phyloP scores from a whole-genome alignment of 2,888 invertebrate genomes.

The Notocelia uddmanniana region DNA sequence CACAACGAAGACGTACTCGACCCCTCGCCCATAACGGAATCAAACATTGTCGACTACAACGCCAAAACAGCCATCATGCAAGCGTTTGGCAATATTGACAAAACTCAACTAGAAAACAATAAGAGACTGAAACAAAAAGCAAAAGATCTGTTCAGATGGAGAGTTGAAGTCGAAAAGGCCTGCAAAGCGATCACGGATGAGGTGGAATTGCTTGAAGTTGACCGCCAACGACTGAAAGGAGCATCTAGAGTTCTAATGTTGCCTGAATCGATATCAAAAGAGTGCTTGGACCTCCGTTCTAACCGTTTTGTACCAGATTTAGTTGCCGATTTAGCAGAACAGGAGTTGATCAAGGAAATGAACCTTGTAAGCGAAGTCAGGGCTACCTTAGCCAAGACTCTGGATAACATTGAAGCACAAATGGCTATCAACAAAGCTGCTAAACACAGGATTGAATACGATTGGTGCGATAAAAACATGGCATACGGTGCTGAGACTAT shows the following conservation, averaged over 20 bases:
- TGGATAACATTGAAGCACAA: conserved; percentile 89
- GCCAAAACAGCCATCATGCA: conserved; percentile 88
- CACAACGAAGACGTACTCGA: conserved; percentile 85
- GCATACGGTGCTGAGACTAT: conserved; percentile 91
- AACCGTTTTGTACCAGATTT: conserved; percentile 90
- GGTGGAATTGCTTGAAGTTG: conserved; percentile 88
- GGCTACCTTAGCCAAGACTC: conserved; percentile 86
- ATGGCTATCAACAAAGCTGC: conserved; percentile 91
- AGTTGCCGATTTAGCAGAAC: conserved; percentile 91
- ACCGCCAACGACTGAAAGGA: conserved; percentile 88
- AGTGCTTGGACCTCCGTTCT: conserved; percentile 90
- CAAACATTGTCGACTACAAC: conserved; percentile 86
- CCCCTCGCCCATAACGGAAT: conserved; percentile 79
- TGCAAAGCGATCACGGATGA: conserved; percentile 89
- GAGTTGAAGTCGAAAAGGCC: conserved; percentile 89
- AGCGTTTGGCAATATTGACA: conserved; percentile 88
- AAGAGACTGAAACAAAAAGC: conserved; percentile 88
- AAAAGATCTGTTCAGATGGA: conserved; percentile 90
- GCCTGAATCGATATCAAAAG: conserved; percentile 91
- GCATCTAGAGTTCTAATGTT: conserved; percentile 88
- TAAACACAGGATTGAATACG: conserved; percentile 93
- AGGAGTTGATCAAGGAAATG: conserved; percentile 91
- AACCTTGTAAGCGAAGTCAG: conserved; percentile 89
- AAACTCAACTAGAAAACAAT: conserved; percentile 89
- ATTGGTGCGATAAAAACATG: conserved; percentile 96